Conservation (phyloP, 2,888 invertebrate species). For the Drosophila nr. fundita region DNA sequence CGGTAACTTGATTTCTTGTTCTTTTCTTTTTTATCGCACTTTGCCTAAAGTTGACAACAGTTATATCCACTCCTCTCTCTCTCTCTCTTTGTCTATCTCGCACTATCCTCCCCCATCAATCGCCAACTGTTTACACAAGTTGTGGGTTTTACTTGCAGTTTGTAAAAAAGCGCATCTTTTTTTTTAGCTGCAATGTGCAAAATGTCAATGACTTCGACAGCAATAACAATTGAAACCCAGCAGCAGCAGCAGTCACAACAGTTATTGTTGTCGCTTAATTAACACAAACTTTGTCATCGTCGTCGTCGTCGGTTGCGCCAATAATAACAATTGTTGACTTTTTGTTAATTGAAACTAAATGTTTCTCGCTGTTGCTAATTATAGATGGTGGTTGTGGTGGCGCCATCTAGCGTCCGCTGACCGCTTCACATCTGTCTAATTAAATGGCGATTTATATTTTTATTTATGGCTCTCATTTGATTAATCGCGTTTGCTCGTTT, state of each 20-base stretch:
- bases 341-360: constrained; percentile 73
- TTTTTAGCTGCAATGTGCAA: constrained; percentile 51
- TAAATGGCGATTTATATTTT: constrained; percentile 65
- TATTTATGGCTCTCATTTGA: constrained; percentile 70
- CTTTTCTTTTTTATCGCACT: constrained; percentile 31
- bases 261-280: constrained; percentile 56
- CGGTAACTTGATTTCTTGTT: neutral
- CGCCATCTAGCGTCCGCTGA: constrained; percentile 63
- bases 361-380: constrained; percentile 60
- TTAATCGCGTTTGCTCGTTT: constrained; percentile 55
- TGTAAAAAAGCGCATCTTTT: constrained; percentile 46
- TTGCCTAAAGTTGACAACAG: constrained; percentile 41
- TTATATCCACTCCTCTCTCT: neutral
- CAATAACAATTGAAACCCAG: constrained; percentile 64
- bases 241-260: constrained; percentile 36
- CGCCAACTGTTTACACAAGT: constrained; percentile 51
- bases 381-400: constrained; percentile 53
- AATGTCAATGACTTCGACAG: constrained; percentile 71
- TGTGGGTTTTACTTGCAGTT: constrained; percentile 47
- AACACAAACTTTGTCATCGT: constrained; percentile 30
- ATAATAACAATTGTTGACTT: constrained; percentile 54
- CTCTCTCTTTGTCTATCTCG: neutral
- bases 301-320: constrained; percentile 20
- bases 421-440: constrained; percentile 48
- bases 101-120: neutral